Conservation (phyloP, 2,797 vertebrate genomes). For the Dermochelys coriacea region DNA sequence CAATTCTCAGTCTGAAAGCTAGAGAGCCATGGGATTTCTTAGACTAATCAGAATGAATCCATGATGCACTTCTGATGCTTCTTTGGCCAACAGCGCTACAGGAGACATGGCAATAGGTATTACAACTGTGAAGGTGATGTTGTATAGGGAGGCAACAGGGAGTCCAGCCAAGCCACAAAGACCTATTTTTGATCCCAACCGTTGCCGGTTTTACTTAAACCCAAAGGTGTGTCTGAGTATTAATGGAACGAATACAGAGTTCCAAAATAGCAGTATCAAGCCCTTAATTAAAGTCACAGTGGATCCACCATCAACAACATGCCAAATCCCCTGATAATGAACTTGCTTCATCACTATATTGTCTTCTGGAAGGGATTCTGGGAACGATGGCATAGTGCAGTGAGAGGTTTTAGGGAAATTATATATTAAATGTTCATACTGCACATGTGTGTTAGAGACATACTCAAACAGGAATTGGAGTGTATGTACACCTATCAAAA, state of each 20-base stretch:
- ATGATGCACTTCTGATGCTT: background rate
- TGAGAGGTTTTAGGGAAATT: background rate
- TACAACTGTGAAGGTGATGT: background rate
- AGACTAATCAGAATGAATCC: background rate
- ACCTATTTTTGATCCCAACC: background rate
- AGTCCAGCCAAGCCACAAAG: background rate
- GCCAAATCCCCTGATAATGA: fast-evolving
- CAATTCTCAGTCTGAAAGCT: background rate
- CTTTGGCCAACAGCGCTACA: background rate
- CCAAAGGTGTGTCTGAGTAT: background rate
- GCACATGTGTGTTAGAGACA: background rate
- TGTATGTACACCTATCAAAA: background rate
- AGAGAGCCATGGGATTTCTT: background rate
- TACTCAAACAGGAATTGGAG: too few species aligned
- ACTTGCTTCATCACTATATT: background rate
- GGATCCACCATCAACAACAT: background rate
- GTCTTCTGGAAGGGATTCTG: background rate
- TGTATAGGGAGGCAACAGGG: background rate
- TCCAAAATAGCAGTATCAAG: background rate
- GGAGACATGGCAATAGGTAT: fast-evolving
- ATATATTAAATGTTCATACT: background rate
- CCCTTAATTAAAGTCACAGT: fast-evolving
- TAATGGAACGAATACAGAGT: fast-evolving
- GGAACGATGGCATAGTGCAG: too few species aligned
- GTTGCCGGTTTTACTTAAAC: background rate